phyloP scores from a whole-genome alignment of 2,113 vertebrate genomes.

The Apistogramma diplotaenia region DNA sequence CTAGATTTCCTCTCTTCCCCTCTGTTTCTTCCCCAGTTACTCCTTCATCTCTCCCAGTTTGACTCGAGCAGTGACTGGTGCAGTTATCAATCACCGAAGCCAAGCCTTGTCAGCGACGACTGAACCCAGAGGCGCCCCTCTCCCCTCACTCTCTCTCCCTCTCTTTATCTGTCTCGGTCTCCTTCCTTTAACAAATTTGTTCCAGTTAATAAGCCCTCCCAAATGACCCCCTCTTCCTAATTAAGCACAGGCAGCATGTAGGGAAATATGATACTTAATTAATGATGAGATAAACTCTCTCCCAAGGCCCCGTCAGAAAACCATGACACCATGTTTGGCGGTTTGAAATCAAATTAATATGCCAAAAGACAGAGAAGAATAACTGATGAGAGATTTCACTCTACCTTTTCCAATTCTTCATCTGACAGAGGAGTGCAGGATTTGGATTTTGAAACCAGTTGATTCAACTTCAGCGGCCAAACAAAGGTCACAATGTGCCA shows the following conservation, averaged over 20 bases:
- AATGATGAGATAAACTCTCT: constrained; percentile 99
- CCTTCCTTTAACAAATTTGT: constrained; percentile 99
- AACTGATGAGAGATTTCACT: constrained; percentile 65
- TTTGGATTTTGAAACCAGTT: constrained; percentile 83
- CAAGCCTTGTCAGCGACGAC: constrained; percentile 92
- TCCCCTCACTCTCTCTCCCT: constrained; percentile 22
- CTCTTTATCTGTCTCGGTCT: constrained; percentile 67
- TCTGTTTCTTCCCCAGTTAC: constrained; percentile 84
- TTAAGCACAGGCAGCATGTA: constrained; percentile 97
- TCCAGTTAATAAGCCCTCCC: constrained; percentile 99
- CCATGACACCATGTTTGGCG: constrained; percentile 99
- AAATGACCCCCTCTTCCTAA: constrained; percentile 97
- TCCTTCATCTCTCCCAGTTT: constrained; percentile 93
- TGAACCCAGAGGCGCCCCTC: constrained; percentile 78
- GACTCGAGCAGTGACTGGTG: constrained; percentile 89
- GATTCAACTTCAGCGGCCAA: constrained; percentile 62
- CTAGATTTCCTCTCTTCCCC: constrained; percentile 57
- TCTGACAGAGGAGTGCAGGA: constrained; percentile 28
- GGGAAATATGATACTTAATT: constrained; percentile 99
- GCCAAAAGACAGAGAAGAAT: constrained; percentile 60
- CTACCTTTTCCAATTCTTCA: constrained; percentile 2
- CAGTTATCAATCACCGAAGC: constrained; percentile 97
- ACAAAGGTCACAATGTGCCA: background rate
- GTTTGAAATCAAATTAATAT: constrained; percentile 94
- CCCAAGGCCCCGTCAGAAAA: constrained; percentile 98